A percentile compares a stretch with the other conserved stretches of the same genome.
These are phyloP conservation scores for Pandemis cinnamomeana DNA, from an alignment of 2,888 invertebrate species.

Conservation along the genomic window DNA sequence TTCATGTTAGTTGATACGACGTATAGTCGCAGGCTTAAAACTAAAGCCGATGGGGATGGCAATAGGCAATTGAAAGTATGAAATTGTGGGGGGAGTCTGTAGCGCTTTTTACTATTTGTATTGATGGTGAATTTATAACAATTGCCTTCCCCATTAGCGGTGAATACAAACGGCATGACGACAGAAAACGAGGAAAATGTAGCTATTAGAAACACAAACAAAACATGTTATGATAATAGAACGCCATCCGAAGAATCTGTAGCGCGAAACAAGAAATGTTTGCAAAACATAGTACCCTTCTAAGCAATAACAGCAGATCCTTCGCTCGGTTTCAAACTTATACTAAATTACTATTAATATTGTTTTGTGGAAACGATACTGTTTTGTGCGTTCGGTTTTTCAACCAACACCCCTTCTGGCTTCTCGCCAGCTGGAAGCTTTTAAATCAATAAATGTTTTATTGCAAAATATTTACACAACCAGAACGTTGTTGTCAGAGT, in stretches of 20 bases:
- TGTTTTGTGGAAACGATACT: conserved; percentile 80
- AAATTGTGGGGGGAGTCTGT: neutral
- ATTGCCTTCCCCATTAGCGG: conserved; percentile 58
- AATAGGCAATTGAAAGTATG: neutral
- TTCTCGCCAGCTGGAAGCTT: conserved; percentile 81
- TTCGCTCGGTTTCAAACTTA: conserved; percentile 70
- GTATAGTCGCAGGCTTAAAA: conserved; percentile 29
- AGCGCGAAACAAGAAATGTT: conserved; percentile 74
- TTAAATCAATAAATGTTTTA: conserved; percentile 63
- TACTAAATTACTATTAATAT: conserved; percentile 68
- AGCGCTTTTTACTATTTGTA: conserved; percentile 10
- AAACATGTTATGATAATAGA: conserved; percentile 82
- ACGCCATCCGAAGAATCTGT: conserved; percentile 81
- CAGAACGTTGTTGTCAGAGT: conserved; percentile 31
- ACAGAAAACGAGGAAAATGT: conserved; percentile 74
- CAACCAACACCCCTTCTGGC: conserved; percentile 84
- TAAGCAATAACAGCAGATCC: conserved; percentile 74
- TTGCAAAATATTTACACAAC: conserved; percentile 51
- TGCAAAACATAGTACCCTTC: conserved; percentile 78
- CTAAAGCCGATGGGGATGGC: conserved; percentile 23
- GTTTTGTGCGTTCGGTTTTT: conserved; percentile 78
- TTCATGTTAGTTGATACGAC: conserved; percentile 61
- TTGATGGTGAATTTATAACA: conserved; percentile 55
- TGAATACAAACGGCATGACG: conserved; percentile 61
- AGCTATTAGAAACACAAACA: conserved; percentile 80